phyloP scores from a whole-genome alignment of 2,113 vertebrate genomes.

The Paraplagusia blochii region DNA sequence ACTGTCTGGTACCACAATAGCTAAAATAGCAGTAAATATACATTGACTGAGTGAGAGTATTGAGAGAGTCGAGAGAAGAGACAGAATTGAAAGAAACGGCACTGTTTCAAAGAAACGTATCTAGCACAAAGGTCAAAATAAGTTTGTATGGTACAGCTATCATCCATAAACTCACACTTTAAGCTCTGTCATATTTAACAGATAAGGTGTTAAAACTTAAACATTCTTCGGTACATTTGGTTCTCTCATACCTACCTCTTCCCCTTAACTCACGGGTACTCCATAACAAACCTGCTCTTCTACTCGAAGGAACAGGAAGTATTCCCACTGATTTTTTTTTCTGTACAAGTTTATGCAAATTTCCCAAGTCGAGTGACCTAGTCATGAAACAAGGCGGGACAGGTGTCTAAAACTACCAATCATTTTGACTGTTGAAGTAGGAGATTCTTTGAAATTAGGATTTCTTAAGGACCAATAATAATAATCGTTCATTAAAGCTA shows the following conservation, averaged over 20 bases:
- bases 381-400: slow-evolving; percentile 57
- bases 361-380: slow-evolving; percentile 18
- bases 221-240: too few species aligned
- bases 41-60: slow-evolving; percentile 1
- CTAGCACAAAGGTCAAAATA: slow-evolving; percentile 56
- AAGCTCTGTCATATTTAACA: too few species aligned
- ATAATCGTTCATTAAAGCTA: too few species aligned
- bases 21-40: neutral
- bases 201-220: neutral
- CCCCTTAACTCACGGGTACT: neutral
- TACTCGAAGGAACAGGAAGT: slow-evolving; percentile 53
- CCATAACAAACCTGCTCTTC: slow-evolving; percentile 54
- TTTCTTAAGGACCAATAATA: too few species aligned
- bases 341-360: slow-evolving; percentile 33
- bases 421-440: slow-evolving; percentile 5
- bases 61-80: slow-evolving; percentile 14
- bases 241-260: slow-evolving; percentile 32
- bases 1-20: too few species aligned
- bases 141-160: neutral
- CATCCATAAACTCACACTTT: neutral
- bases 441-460: neutral
- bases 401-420: slow-evolving; percentile 14
- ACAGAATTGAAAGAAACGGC: slow-evolving; percentile 1
- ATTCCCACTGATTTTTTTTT: slow-evolving; percentile 17
- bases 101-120: too few species aligned